A percentile compares a stretch with the other conserved stretches of the same genome.
Evolutionary conservation across 2,113 vertebrate genomes (phyloP).

Genomic region (Oceanites oceanicus): DNA sequence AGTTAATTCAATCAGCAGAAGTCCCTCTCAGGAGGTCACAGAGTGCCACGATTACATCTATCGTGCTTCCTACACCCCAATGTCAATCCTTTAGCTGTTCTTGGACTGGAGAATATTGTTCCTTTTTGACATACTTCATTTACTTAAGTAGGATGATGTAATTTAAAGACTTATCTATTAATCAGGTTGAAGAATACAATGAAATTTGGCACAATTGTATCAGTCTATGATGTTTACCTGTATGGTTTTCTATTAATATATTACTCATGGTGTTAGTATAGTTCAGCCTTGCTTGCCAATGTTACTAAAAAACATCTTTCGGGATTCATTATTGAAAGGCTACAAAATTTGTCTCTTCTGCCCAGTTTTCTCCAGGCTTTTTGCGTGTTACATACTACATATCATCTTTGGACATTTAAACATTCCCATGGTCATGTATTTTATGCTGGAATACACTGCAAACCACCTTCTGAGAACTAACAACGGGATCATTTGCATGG

Average conservation of each 20-base stretch:
- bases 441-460: neutral
- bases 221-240: neutral
- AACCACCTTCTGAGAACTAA: neutral
- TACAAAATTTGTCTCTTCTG: neutral
- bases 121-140: neutral
- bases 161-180: neutral
- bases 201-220: neutral
- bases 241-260: neutral
- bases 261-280: neutral
- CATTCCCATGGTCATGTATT: neutral
- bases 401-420: neutral
- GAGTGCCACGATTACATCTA: neutral
- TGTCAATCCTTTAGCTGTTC: neutral
- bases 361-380: neutral
- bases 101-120: neutral
- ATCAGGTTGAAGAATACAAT: neutral
- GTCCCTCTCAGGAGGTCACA: neutral
- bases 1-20: neutral
- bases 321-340: neutral
- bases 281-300: neutral
- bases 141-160: neutral
- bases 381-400: neutral
- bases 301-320: neutral
- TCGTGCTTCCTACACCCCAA: neutral
- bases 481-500: neutral